Percentiles rank a stretch among this genome's conserved stretches.
Evolutionary conservation across 37 sponge, comb jelly and placozoan species (phyloP).

Genomic region (Oopsacas minuta): DNA sequence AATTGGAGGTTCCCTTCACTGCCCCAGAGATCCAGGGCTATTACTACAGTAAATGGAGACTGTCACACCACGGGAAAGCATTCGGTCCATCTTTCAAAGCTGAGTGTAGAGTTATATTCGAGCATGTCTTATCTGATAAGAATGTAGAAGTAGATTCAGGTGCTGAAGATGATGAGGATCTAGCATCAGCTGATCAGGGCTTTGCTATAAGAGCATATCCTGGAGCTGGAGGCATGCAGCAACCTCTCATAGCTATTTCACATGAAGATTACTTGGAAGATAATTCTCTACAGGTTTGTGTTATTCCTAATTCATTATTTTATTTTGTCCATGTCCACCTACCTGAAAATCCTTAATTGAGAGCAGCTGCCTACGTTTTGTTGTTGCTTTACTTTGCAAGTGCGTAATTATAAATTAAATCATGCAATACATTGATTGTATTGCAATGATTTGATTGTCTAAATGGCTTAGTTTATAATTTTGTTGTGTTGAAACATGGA

Average conservation of each 20-base stretch:
- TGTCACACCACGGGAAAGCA: background rate
- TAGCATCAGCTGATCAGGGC: background rate
- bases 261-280: background rate
- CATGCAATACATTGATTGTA: too few relatives aligned
- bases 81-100: constrained; percentile 4
- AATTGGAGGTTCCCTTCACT: background rate
- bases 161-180: background rate
- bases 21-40: background rate
- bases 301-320: background rate
- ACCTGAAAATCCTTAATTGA: too few relatives aligned
- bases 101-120: background rate
- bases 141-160: constrained; percentile 4
- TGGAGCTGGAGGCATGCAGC: background rate
- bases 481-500: too few relatives aligned
- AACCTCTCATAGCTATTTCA: background rate
- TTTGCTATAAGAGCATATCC: background rate
- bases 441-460: too few relatives aligned
- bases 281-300: background rate
- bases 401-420: too few relatives aligned
- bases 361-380: too few relatives aligned
- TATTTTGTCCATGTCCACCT: too few relatives aligned
- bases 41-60: background rate
- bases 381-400: too few relatives aligned
- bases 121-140: background rate
- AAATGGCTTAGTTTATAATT: too few relatives aligned